phyloP scores from a whole-genome alignment of 2,797 vertebrate genomes.

The Hypotaenidia philippensis region DNA sequence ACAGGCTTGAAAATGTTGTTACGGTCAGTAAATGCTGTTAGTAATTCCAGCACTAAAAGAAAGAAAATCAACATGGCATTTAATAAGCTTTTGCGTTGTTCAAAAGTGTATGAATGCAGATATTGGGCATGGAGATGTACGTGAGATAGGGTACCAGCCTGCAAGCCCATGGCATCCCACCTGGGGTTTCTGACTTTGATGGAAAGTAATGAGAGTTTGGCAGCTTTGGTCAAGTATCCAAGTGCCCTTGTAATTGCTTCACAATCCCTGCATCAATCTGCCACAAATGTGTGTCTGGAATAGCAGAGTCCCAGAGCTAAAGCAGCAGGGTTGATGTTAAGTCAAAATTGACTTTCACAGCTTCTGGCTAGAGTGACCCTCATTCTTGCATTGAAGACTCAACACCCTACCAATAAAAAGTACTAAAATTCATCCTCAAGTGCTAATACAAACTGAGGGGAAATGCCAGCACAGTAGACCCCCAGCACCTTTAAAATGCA shows the following conservation, averaged over 20 bases:
- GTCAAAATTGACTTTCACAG: constrained; percentile 73
- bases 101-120: not conserved
- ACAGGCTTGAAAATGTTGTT: not conserved
- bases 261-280: constrained; percentile 53
- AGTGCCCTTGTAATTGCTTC: constrained; percentile 69
- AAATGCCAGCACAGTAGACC: constrained; percentile 73
- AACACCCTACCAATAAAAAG: constrained; percentile 50
- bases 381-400: constrained; percentile 23
- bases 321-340: constrained; percentile 65
- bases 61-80: not conserved
- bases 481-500: not conserved
- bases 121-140: not conserved
- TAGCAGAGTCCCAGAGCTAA: constrained; percentile 62
- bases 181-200: constrained; percentile 36
- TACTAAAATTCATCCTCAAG: constrained; percentile 71
- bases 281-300: constrained; percentile 67
- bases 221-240: constrained; percentile 49
- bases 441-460: constrained; percentile 72
- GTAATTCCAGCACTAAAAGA: not conserved
- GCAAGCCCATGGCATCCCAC: constrained; percentile 9
- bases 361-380: constrained; percentile 70
- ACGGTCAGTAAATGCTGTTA: not conserved
- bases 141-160: constrained; percentile 19
- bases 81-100: not conserved
- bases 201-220: constrained; percentile 48